Conservation (phyloP, 2,797 vertebrate genomes). For the Remorina albescens region DNA sequence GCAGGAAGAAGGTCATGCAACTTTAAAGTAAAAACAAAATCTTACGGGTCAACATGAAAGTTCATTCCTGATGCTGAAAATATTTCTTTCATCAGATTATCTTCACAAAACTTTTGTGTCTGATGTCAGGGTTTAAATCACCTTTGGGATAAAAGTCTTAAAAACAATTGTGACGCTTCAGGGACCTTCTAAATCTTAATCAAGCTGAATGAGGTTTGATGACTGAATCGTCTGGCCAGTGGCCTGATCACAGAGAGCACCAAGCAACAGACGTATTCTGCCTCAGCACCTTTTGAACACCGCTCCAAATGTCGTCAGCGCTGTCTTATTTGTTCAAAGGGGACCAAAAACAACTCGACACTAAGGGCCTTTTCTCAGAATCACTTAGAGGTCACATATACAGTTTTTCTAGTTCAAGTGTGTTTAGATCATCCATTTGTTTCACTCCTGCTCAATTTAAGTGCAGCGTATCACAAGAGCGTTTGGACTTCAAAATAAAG, state of each 20-base stretch:
- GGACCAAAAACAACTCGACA: neutral
- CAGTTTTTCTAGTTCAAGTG: conserved; percentile 13
- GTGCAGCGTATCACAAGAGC: neutral
- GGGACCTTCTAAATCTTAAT: neutral
- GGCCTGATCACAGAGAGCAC: conserved; percentile 2
- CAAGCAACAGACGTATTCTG: conserved; percentile 46
- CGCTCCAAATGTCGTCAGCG: conserved; percentile 15
- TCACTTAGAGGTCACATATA: neutral
- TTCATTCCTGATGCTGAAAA: no score
- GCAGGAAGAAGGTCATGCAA: no score
- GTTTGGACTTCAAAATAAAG: conserved; percentile 19
- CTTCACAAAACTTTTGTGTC: no score
- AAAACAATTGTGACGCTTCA: neutral
- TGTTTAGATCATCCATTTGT: neutral
- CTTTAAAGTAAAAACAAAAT: no score
- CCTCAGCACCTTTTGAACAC: conserved; percentile 18
- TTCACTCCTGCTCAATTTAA: conserved; percentile 1
- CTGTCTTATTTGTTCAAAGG: conserved; percentile 19
- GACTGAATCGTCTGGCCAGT: conserved; percentile 27
- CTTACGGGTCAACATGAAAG: no score
- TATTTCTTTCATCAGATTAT: no score
- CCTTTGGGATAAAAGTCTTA: neutral
- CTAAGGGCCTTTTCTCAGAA: conserved; percentile 31
- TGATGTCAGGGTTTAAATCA: no score
- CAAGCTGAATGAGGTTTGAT: neutral